A percentile compares a stretch with the other conserved stretches of the same genome.
phyloP scores from a whole-genome alignment of 2,888 invertebrate genomes.

The Hetaerina titia region DNA sequence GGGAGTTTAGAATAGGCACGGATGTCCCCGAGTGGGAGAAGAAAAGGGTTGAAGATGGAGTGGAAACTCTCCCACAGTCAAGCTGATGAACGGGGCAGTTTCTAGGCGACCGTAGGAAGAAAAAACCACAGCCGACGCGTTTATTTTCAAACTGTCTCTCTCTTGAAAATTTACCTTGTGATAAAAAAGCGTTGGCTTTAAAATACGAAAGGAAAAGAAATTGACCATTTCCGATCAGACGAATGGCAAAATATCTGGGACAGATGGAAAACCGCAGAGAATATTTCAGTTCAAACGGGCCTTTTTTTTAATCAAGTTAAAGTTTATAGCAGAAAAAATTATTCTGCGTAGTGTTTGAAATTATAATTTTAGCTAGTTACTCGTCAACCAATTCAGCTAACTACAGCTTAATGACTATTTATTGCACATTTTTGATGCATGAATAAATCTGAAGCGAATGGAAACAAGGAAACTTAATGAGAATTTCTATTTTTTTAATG shows the following conservation, averaged over 20 bases:
- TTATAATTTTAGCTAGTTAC: too few species aligned
- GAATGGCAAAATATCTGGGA: neutral
- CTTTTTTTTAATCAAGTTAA: too few species aligned
- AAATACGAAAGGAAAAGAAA: neutral
- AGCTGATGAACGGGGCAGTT: neutral
- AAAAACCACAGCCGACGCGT: neutral
- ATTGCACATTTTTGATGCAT: too few species aligned
- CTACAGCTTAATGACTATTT: too few species aligned
- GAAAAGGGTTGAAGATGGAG: slow-evolving; percentile 1
- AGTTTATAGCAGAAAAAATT: too few species aligned
- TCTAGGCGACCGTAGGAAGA: neutral
- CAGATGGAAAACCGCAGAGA: too few species aligned
- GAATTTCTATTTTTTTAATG: too few species aligned
- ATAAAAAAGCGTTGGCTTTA: neutral
- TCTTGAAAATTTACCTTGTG: neutral
- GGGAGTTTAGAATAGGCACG: neutral
- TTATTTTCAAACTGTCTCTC: neutral
- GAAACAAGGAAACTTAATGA: too few species aligned
- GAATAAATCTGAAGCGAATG: too few species aligned
- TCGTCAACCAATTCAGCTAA: too few species aligned
- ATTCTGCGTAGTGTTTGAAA: too few species aligned
- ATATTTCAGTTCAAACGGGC: too few species aligned
- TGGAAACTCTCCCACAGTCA: neutral
- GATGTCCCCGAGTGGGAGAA: neutral
- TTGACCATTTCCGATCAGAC: neutral